Evolutionary conservation across 2,888 invertebrate genomes (phyloP), one percentile per base, ranked within the genome.

Genomic region (Diplolepis rosae): DNA sequence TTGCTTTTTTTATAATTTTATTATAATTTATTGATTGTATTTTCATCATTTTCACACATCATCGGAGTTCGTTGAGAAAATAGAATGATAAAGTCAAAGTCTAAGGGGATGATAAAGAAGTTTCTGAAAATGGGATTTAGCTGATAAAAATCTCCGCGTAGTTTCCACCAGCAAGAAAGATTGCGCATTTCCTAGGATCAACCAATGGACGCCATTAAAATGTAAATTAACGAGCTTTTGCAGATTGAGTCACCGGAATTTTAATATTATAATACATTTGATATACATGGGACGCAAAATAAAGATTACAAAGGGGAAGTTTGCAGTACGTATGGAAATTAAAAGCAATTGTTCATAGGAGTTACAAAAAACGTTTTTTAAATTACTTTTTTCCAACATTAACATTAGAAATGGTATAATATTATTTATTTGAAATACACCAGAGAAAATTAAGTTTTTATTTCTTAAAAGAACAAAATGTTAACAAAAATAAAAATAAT

Each of bases 261-360:
- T 83, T 81, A 84, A 86, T 86, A 85, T 83, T 83, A 79, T 81
- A 83, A 84, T 82, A 78, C 78, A 75, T 77, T 72, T 74, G 73
- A 61, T 71, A 74, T 76, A 75, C 70, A 74, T 69, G 54, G 52
- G 74, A 69, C 22, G 66, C 70, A 75, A 70, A 77, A 66, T 61
- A 39, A 66, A 70, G 71, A 69, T 65, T 71, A 73, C 68, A 71
- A 74, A 74, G 75, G 67, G 72, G 73, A 78, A 78, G 77, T 82
- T 83, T 81, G 80, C 83, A 77, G 80, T 84, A 83, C 86, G 87
- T 87, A 85, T 86, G 86, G 83, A 86, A 87, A 87, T 86, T 83
- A 85, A 85, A 86, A 83, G 83, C 82, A 70, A 69, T 69, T 69
- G 51, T 35, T 30, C n/a, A n/a, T 7, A 15, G 1, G 9, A 32